phyloP scores from a whole-genome alignment of 2,797 vertebrate species.

The Pseudomugil gertrudae region DNA sequence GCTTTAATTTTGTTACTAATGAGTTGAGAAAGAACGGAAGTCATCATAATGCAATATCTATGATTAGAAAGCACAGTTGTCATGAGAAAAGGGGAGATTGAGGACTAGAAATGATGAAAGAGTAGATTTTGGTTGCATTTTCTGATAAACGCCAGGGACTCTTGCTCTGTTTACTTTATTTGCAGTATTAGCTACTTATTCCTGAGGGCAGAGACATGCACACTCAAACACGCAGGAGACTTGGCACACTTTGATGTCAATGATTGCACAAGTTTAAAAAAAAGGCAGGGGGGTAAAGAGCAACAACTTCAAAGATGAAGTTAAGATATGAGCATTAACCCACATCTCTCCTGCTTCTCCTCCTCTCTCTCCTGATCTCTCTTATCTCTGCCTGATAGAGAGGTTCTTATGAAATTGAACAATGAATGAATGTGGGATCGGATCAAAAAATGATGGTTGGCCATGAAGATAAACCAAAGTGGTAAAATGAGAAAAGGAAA shows the following conservation, averaged over 20 bases:
- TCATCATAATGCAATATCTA: slow-evolving; percentile 27
- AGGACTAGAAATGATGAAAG: slow-evolving; percentile 37
- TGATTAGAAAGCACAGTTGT: slow-evolving; percentile 61
- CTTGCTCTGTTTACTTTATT: slow-evolving; percentile 33
- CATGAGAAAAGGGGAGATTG: slow-evolving; percentile 25
- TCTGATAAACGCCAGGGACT: slow-evolving; percentile 7
- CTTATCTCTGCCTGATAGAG: slow-evolving; percentile 68
- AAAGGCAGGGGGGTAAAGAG: slow-evolving; percentile 59
- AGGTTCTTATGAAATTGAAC: slow-evolving; percentile 67
- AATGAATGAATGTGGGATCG: slow-evolving; percentile 42
- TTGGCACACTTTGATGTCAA: slow-evolving; percentile 78
- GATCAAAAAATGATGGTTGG: slow-evolving; percentile 30
- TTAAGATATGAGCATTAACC: slow-evolving; percentile 79
- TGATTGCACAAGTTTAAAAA: slow-evolving; percentile 62
- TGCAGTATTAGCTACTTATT: slow-evolving; percentile 61
- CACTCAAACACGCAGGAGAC: slow-evolving; percentile 29
- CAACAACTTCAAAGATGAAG: slow-evolving; percentile 79
- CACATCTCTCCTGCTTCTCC: slow-evolving; percentile 45
- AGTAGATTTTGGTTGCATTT: slow-evolving; percentile 38
- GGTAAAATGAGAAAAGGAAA: slow-evolving; percentile 63
- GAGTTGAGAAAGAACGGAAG: slow-evolving; percentile 23
- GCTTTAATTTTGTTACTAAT: slow-evolving; percentile 43
- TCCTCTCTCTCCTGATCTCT: slow-evolving; percentile 51
- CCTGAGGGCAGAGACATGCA: slow-evolving; percentile 42
- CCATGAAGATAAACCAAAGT: slow-evolving; percentile 49